A percentile compares a stretch with the other conserved stretches of the same genome.
Conservation (phyloP, 2,888 invertebrate genomes). For the Lithosia quadra region DNA sequence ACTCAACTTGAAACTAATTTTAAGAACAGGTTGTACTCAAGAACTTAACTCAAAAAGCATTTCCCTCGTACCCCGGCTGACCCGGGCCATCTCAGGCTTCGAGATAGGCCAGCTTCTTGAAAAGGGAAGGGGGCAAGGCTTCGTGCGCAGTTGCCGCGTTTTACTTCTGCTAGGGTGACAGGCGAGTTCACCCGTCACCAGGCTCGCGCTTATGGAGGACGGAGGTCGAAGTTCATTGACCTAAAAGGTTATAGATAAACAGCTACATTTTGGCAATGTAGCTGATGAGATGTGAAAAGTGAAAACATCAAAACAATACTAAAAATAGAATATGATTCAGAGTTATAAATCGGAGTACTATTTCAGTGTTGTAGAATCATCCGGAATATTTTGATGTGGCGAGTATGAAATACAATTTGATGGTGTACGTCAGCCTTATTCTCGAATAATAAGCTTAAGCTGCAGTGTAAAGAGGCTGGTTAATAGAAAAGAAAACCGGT, state of each 20-base stretch:
- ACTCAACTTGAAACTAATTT: too few relatives aligned
- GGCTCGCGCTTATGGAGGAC: too few relatives aligned
- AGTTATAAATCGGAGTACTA: slow-evolving; percentile 27
- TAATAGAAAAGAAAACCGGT: too few relatives aligned
- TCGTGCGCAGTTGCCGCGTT: too few relatives aligned
- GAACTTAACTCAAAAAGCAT: too few relatives aligned
- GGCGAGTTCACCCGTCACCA: too few relatives aligned
- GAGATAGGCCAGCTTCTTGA: too few relatives aligned
- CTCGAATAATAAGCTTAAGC: slow-evolving; percentile 13
- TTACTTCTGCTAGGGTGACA: too few relatives aligned
- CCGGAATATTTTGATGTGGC: slow-evolving; percentile 35
- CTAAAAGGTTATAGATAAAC: slow-evolving; percentile 8
- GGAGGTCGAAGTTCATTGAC: slow-evolving; percentile 10
- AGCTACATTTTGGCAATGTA: slow-evolving; percentile 3
- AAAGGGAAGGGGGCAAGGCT: too few relatives aligned
- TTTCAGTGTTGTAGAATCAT: slow-evolving; percentile 38
- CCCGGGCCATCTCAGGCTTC: too few relatives aligned
- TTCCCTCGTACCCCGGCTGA: too few relatives aligned
- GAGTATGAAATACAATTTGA: slow-evolving; percentile 31
- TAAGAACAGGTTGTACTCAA: too few relatives aligned
- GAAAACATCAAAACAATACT: slow-evolving; percentile 42
- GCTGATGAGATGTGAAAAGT: slow-evolving; percentile 33
- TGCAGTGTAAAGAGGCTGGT: not conserved
- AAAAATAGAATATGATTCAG: slow-evolving; percentile 42
- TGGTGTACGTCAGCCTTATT: slow-evolving; percentile 25